A percentile compares a stretch with the other conserved stretches of the same genome.
These are phyloP conservation scores for Acleris holmiana DNA, from an alignment of 2,888 invertebrate species.

Conservation along the genomic window DNA sequence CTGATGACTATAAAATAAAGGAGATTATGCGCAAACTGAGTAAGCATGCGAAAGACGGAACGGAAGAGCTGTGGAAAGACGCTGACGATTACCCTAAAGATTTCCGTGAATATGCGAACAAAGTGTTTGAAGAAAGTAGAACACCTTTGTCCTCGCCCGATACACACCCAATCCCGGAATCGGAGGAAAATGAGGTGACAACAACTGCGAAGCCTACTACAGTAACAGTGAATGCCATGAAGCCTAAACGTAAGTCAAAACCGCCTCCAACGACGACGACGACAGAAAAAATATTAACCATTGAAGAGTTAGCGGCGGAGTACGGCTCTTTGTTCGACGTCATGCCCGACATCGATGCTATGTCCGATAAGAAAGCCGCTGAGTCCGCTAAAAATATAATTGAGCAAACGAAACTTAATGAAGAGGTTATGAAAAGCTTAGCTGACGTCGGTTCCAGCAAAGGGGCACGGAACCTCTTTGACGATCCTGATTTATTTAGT, in stretches of 20 bases:
- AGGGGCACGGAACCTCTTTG: slow-evolving; percentile 45
- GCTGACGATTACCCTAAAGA: slow-evolving; percentile 26
- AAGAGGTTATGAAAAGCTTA: slow-evolving; percentile 36
- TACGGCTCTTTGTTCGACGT: slow-evolving; percentile 36
- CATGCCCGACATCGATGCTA: slow-evolving; percentile 23
- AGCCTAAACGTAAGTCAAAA: slow-evolving; percentile 14
- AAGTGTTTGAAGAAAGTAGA: slow-evolving; percentile 23
- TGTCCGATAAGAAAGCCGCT: slow-evolving; percentile 45
- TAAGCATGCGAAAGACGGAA: slow-evolving; percentile 38
- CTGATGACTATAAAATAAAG: slow-evolving; percentile 53
- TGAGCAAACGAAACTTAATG: slow-evolving; percentile 49
- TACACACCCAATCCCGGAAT: not conserved
- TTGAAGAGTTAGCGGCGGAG: slow-evolving; percentile 26
- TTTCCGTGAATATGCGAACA: slow-evolving; percentile 34
- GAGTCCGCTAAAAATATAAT: slow-evolving; percentile 53
- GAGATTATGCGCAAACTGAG: slow-evolving; percentile 50
- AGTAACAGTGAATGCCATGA: not conserved
- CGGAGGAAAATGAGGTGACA: not conserved
- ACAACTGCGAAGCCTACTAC: slow-evolving; percentile 10
- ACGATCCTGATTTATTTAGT: slow-evolving; percentile 43
- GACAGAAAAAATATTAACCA: slow-evolving; percentile 19
- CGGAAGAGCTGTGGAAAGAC: slow-evolving; percentile 15
- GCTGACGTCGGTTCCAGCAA: slow-evolving; percentile 6
- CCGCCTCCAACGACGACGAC: slow-evolving; percentile 20
- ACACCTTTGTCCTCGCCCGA: not conserved